Percentiles rank a stretch among this genome's conserved stretches.
Evolutionary conservation across 1,140 invertebrate genomes (phyloP).

Genomic region (Temnothorax longispinosus): DNA sequence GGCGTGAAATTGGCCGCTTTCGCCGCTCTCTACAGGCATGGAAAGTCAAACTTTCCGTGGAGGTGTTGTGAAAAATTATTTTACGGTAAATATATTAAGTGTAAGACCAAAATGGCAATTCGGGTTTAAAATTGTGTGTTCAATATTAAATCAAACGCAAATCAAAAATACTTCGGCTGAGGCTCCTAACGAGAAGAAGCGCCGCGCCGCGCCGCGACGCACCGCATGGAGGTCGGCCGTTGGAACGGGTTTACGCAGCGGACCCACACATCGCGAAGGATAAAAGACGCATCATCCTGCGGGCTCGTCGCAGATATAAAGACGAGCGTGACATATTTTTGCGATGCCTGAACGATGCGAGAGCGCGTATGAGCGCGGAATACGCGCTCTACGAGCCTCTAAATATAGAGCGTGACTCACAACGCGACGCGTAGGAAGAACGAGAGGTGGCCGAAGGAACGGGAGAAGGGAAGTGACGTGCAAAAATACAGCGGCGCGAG

Average conservation of each 20-base stretch:
- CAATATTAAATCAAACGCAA: background rate
- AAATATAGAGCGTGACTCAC: slow-evolving; percentile 84
- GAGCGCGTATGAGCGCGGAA: slow-evolving; percentile 48
- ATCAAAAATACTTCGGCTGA: slow-evolving; percentile 10
- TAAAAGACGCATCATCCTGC: slow-evolving; percentile 70
- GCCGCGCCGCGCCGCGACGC: slow-evolving; percentile 12
- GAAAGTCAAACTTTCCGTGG: too few relatives aligned
- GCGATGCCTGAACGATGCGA: slow-evolving; percentile 66
- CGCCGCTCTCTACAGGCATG: too few relatives aligned
- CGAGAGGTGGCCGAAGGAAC: slow-evolving; percentile 27
- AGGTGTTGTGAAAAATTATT: background rate
- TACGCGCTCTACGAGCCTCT: slow-evolving; percentile 75
- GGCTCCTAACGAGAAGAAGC: slow-evolving; percentile 15
- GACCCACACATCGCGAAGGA: slow-evolving; percentile 75
- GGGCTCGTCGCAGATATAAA: slow-evolving; percentile 63
- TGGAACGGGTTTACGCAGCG: slow-evolving; percentile 52
- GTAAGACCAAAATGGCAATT: background rate
- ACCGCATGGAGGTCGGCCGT: background rate
- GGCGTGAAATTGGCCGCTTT: too few relatives aligned
- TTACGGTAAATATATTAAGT: background rate
- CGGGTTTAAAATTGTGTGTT: background rate
- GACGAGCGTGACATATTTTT: slow-evolving; percentile 82
- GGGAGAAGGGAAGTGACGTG: slow-evolving; percentile 65
- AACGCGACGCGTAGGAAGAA: slow-evolving; percentile 63
- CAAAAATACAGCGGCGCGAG: slow-evolving; percentile 77